phyloP scores from a whole-genome alignment of 2,888 invertebrate genomes.

The Sepiola atlantica region DNA sequence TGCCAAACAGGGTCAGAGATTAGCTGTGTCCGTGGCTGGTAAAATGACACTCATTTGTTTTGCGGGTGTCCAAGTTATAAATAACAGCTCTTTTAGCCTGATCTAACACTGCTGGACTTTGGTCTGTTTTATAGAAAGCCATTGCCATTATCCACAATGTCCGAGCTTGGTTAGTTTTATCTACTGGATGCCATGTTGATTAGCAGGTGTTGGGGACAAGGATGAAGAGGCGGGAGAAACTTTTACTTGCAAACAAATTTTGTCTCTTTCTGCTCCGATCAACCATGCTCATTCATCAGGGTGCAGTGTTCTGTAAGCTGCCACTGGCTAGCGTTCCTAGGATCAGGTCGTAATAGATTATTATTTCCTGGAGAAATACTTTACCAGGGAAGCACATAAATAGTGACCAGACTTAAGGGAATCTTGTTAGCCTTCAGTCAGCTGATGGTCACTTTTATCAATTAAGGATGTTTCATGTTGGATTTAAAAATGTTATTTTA shows the following conservation, averaged over 20 bases:
- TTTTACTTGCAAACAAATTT: background rate
- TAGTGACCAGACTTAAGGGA: background rate
- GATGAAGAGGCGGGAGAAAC: background rate
- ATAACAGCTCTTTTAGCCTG: background rate
- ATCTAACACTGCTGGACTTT: background rate
- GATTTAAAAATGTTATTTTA: too few relatives aligned
- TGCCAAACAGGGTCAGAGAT: background rate
- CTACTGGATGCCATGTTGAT: constrained; percentile 32
- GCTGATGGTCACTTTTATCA: too few relatives aligned
- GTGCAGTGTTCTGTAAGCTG: constrained; percentile 19
- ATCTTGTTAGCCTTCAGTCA: background rate
- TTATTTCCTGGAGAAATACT: background rate
- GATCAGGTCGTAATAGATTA: background rate
- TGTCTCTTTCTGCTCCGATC: background rate
- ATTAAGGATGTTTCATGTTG: too few relatives aligned
- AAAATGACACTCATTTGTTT: constrained; percentile 14
- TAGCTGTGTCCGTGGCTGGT: background rate
- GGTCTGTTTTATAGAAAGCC: background rate
- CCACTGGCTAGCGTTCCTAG: background rate
- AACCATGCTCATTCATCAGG: background rate
- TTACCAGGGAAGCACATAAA: background rate
- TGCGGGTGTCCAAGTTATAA: background rate
- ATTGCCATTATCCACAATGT: background rate
- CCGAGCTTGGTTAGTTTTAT: constrained; percentile 32
- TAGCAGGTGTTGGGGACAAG: constrained; percentile 32